Evolutionary conservation across 2,113 vertebrate genomes (phyloP).

Genomic region (Anolis sagrei): DNA sequence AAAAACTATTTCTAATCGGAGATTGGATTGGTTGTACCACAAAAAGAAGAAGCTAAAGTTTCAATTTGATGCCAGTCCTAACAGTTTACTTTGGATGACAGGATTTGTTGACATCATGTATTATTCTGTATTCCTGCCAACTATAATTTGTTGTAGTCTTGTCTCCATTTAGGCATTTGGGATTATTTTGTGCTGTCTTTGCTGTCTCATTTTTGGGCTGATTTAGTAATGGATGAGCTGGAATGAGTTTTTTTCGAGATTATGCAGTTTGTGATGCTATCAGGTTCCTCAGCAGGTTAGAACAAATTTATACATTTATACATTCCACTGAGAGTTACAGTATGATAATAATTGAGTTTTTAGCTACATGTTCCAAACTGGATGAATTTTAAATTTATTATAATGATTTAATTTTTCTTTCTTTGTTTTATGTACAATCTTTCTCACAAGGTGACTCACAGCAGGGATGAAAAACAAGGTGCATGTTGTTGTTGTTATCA

Average conservation of each 20-base stretch:
- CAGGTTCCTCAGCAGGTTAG: constrained; percentile 32
- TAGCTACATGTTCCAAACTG: not conserved
- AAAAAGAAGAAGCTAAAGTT: constrained; percentile 56
- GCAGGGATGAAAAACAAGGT: too few species aligned
- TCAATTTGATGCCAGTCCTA: constrained; percentile 55
- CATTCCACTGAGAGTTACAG: not conserved
- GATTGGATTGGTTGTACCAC: constrained; percentile 44
- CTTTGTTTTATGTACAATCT: too few species aligned
- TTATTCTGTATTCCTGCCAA: constrained; percentile 48
- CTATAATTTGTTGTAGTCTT: constrained; percentile 20
- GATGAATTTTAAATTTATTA: not conserved
- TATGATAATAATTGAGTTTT: not conserved
- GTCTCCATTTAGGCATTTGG: constrained; percentile 44
- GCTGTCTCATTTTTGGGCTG: constrained; percentile 30
- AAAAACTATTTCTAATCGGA: constrained; percentile 10
- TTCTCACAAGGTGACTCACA: too few species aligned
- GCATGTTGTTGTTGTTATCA: too few species aligned
- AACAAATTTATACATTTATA: constrained; percentile 19
- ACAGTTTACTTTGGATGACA: constrained; percentile 63
- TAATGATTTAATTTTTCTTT: not conserved
- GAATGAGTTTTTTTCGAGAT: constrained; percentile 40
- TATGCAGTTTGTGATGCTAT: constrained; percentile 33
- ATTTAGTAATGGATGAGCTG: constrained; percentile 40
- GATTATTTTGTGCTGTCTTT: constrained; percentile 50
- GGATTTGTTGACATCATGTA: constrained; percentile 51